Percentiles rank a stretch among this genome's conserved stretches.
Evolutionary conservation across 35 echinoderm and acorn worm species (phyloP).

Genomic region (Apostichopus californicus): DNA sequence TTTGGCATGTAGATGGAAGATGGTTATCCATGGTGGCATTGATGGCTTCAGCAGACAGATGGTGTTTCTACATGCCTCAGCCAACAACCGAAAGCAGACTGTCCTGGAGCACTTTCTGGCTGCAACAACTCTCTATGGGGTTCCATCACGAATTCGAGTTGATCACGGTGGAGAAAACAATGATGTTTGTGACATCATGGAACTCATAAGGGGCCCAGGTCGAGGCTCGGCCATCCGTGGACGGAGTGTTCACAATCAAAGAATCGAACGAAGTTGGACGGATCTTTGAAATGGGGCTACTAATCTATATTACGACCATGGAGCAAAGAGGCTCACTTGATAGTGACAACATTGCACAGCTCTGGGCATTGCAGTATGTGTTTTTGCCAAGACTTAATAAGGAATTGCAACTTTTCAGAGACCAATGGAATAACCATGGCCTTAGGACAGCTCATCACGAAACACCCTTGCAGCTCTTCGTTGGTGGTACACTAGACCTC

Average conservation of each 20-base stretch:
- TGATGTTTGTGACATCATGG: constrained; percentile 58
- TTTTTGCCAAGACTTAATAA: constrained; percentile 62
- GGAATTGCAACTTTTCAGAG: background rate
- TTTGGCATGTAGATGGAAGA: background rate
- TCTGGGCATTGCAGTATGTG: constrained; percentile 62
- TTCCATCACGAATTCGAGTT: background rate
- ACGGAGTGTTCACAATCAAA: constrained; percentile 58
- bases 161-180: constrained; percentile 34
- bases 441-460: constrained; percentile 40
- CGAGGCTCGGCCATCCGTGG: constrained; percentile 48
- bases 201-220: constrained; percentile 7
- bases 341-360: constrained; percentile 49
- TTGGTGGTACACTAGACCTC: background rate
- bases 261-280: constrained; percentile 58
- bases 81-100: background rate
- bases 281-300: constrained; percentile 62
- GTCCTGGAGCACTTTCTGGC: background rate
- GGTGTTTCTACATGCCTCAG: background rate
- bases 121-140: background rate
- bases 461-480: constrained; percentile 54
- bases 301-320: constrained; percentile 58
- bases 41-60: constrained; percentile 17
- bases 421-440: constrained; percentile 68
- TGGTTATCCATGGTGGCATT: constrained; percentile 33
- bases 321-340: constrained; percentile 17